phyloP scores from a whole-genome alignment of 2,797 vertebrate species.

The Nannoperca australis region DNA sequence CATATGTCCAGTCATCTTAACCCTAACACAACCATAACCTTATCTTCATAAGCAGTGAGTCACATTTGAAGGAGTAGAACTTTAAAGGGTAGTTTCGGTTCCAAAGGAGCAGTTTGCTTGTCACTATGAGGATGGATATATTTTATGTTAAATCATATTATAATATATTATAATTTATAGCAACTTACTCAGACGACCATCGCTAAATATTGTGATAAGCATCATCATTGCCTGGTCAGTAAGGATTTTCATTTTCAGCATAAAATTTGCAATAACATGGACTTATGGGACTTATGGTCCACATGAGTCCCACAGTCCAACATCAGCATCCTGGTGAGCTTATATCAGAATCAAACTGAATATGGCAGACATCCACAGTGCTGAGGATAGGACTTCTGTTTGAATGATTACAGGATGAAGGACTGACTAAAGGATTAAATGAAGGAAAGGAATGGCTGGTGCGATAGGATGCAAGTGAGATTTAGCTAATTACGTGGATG shows the following conservation, averaged over 20 bases:
- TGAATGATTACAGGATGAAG: conserved; percentile 40
- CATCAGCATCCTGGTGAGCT: background rate
- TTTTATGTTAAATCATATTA: no score
- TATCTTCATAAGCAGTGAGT: conserved; percentile 9
- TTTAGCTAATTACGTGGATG: conserved; percentile 67
- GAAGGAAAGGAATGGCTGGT: conserved; percentile 31
- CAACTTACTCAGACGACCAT: background rate
- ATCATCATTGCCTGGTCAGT: background rate
- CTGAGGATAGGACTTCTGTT: conserved; percentile 6
- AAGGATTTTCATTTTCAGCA: conserved; percentile 8
- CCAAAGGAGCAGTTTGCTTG: background rate
- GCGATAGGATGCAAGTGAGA: conserved; percentile 44
- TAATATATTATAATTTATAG: no score
- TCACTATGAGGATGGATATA: no score
- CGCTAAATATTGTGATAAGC: background rate
- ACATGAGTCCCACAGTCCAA: background rate
- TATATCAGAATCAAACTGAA: background rate
- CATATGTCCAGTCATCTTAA: conserved; percentile 20
- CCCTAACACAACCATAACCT: background rate
- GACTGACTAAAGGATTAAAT: conserved; percentile 40
- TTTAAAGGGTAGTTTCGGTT: background rate
- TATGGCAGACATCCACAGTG: conserved; percentile 1
- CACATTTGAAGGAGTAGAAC: conserved; percentile 20
- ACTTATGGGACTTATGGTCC: background rate
- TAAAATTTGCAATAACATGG: background rate